Base-by-base conservation (phyloP, 2,797 vertebrate genomes). In the Argentina silus region DNA sequence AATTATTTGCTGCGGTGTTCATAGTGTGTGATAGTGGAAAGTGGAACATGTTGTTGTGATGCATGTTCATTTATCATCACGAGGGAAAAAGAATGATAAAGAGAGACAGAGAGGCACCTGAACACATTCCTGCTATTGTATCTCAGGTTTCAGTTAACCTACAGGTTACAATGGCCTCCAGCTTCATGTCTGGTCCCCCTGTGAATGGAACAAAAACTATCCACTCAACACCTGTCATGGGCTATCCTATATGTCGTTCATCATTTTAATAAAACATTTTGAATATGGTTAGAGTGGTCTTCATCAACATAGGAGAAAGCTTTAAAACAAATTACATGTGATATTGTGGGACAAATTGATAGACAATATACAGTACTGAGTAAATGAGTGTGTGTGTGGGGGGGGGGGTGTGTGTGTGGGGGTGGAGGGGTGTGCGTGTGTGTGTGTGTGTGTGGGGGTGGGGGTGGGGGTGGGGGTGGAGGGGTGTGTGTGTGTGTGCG, bases 141-240 rank as follows among this genome's bases (percentile, higher is more conserved):
- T 83, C 82, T 87, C 73, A 9, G 79, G 88, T 91, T 86, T 88
- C 84, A 85, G 78, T 81, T 81, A 82, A 81, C 79, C 75, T 60
- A 62, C 78, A 70, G 74, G 65, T 72, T 75, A 36, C 42, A 79
- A 87, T 77, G 81, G 72, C 70, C 50, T 69, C 73, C 74, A 59
- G 69, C 76, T 75, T 85, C 83, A 77, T 81, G 56, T 86, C 48
- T 68, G 21, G 50, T 59, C 75, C 69, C 59, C 63, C 70, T 86
- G 85, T 87, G 75, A 86, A 66, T n/a, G 48, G 82, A 85, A 80
- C 86, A 87, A 87, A 76, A 88, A 47, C 3, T 17, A 14, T 82
- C 75, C 74, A 78, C 70, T 77, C 80, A 66, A 83, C 89, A 89
- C 75, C 89, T 91, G 85, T 85, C 65, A 27, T 77, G 61, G 82